phyloP scores from a whole-genome alignment of 2,113 vertebrate genomes.

The Thalassoma bifasciatum region DNA sequence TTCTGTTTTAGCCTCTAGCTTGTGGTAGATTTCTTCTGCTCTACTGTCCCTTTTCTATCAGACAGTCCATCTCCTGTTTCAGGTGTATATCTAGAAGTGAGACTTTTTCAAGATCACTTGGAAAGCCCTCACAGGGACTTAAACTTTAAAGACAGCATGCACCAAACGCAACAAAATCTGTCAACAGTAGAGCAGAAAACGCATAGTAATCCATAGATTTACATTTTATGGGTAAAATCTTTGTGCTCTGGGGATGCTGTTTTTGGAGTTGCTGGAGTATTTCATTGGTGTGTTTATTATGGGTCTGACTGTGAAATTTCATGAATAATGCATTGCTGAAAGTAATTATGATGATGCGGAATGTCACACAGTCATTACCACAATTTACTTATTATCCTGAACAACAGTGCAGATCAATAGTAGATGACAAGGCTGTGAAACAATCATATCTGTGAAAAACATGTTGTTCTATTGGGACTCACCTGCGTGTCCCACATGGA shows the following conservation, averaged over 20 bases:
- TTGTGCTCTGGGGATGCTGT: not conserved
- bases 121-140: too few relatives aligned
- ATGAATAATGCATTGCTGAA: constrained; percentile 23
- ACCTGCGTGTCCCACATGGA: constrained; percentile 97
- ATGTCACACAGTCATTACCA: not conserved
- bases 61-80: too few relatives aligned
- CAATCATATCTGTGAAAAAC: not conserved
- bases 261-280: too few relatives aligned
- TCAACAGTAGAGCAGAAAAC: too few relatives aligned
- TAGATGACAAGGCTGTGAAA: not conserved
- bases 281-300: not conserved
- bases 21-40: too few relatives aligned
- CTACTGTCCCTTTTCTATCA: too few relatives aligned
- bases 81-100: too few relatives aligned
- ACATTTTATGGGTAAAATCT: not conserved
- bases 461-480: constrained; percentile 54
- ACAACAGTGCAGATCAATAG: constrained; percentile 16
- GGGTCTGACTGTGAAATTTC: not conserved
- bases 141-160: too few relatives aligned
- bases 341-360: constrained; percentile 14
- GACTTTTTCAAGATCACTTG: too few relatives aligned
- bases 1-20: too few relatives aligned
- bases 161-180: too few relatives aligned
- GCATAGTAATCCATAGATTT: not conserved
- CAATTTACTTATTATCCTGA: constrained; percentile 7